Conservation (phyloP, 2,888 invertebrate species). For the Eristalis pertinax region DNA sequence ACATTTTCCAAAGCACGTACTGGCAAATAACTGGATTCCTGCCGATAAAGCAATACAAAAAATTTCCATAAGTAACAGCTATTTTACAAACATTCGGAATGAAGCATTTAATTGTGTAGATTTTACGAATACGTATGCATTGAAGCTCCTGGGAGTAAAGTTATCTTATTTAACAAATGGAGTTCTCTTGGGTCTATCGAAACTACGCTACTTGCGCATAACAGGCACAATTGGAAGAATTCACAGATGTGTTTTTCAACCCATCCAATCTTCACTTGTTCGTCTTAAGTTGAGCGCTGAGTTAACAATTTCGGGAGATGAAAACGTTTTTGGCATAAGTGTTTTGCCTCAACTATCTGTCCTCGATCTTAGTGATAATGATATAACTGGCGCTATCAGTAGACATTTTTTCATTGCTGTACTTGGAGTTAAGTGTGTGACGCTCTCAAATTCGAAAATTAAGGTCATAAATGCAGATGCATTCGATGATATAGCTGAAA, state of each 20-base stretch:
- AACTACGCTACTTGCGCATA: constrained; percentile 75
- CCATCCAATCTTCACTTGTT: constrained; percentile 76
- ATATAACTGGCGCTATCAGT: constrained; percentile 74
- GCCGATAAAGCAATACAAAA: constrained; percentile 68
- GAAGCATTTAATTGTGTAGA: constrained; percentile 76
- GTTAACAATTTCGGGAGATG: constrained; percentile 67
- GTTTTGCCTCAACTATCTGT: constrained; percentile 73
- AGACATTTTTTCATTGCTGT: constrained; percentile 74
- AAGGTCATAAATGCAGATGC: constrained; percentile 75
- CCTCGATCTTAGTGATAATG: constrained; percentile 77
- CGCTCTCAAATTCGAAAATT: constrained; percentile 74
- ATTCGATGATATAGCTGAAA: constrained; percentile 74
- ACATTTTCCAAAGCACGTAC: constrained; percentile 51
- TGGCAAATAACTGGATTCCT: constrained; percentile 73
- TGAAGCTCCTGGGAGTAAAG: constrained; percentile 73
- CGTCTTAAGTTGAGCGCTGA: constrained; percentile 75
- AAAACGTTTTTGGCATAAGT: constrained; percentile 75
- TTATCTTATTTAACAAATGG: constrained; percentile 74
- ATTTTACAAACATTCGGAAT: constrained; percentile 72
- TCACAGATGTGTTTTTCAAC: constrained; percentile 76
- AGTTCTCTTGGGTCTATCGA: constrained; percentile 76
- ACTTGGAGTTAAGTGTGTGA: constrained; percentile 75
- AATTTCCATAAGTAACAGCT: constrained; percentile 73
- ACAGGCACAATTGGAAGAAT: constrained; percentile 70
- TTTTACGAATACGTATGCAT: constrained; percentile 74